Base-by-base conservation (phyloP, 2,888 invertebrate species). In the Temnothorax unifasciatus region DNA sequence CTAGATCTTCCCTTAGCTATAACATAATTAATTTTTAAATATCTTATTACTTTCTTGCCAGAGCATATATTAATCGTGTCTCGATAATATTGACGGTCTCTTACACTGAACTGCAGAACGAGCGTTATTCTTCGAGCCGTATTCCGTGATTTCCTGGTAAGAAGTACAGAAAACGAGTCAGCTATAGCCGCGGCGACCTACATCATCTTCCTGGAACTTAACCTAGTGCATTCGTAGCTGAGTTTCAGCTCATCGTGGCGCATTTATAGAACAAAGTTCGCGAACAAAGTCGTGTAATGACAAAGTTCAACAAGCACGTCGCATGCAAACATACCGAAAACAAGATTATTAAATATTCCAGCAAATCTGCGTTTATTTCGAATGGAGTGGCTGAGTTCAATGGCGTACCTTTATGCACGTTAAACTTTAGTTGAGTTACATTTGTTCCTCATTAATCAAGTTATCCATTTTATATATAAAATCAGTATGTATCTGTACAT, bases 131-230 rank as follows among this genome's bases (percentile, higher is more conserved):
- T 38, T 73, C 77, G 66, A 52, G 57, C 47, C 44, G 44, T 47
- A 71, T 83, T 75, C 59, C 63, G 63, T 61, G 84, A 87, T 90
- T 90, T 90, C 85, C 71, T 18, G 77, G 88, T 90, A 89, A 81
- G 66, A 85, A 50, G 59, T 86, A 83, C 34, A 87, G 76, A 74
- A 66, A 86, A 83, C 69, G 68, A 63, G 79, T 71, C 64, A 76
- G 64, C 85, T 89, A 85, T 86, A 87, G 69, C 75, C 66, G 52
- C 85, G 74, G 86, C 89, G 89, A 90, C 90, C 91, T 89, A 90
- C 90, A 91, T 92, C 87, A 91, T 88, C 88, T 92, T 91, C 92
- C 86, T 83, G 87, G 92, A 92, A 92, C 81, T 83, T 81, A 87
- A 91, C 87, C 88, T 83, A 90, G 71, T 85, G 69, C 74, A 85